phyloP scores from a whole-genome alignment of 1,140 invertebrate species.

The Glomeris maerens region DNA sequence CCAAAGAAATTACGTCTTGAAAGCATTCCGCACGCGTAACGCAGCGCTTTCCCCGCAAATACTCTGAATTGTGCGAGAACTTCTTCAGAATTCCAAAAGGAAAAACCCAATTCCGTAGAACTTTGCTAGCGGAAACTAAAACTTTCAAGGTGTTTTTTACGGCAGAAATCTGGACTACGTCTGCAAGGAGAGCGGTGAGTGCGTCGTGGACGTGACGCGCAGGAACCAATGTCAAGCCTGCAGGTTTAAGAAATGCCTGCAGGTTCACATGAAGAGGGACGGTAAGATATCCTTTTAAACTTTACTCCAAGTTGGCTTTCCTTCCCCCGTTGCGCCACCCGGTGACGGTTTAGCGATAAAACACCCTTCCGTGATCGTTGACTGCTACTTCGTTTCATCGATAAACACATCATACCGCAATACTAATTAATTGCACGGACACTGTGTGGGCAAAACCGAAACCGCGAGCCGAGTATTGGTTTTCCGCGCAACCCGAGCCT shows the following conservation, averaged over 20 bases:
- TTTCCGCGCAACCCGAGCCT: too few relatives aligned
- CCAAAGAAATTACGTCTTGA: conserved; percentile 18
- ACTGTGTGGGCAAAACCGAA: too few relatives aligned
- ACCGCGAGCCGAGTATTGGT: too few relatives aligned
- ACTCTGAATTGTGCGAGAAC: conserved; percentile 19
- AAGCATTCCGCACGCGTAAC: too few relatives aligned
- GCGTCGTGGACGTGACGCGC: conserved; percentile 77
- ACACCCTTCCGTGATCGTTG: too few relatives aligned
- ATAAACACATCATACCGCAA: too few relatives aligned
- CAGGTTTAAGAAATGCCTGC: conserved; percentile 77
- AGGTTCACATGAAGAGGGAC: conserved; percentile 89
- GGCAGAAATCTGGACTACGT: conserved; percentile 74
- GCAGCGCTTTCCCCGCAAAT: not conserved
- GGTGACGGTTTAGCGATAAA: too few relatives aligned
- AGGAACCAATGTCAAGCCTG: conserved; percentile 92
- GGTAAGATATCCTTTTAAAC: conserved; percentile 45
- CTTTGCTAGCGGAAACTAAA: conserved; percentile 15
- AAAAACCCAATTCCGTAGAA: conserved; percentile 2
- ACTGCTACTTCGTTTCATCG: too few relatives aligned
- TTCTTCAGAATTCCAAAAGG: conserved; percentile 15
- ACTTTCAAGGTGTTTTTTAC: too few relatives aligned
- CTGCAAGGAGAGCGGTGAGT: conserved; percentile 78
- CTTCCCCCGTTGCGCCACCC: too few relatives aligned
- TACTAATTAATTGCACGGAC: too few relatives aligned
- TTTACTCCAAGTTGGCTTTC: too few relatives aligned